phyloP scores from a whole-genome alignment of 1,140 invertebrate genomes.

The Lethrus apterus region DNA sequence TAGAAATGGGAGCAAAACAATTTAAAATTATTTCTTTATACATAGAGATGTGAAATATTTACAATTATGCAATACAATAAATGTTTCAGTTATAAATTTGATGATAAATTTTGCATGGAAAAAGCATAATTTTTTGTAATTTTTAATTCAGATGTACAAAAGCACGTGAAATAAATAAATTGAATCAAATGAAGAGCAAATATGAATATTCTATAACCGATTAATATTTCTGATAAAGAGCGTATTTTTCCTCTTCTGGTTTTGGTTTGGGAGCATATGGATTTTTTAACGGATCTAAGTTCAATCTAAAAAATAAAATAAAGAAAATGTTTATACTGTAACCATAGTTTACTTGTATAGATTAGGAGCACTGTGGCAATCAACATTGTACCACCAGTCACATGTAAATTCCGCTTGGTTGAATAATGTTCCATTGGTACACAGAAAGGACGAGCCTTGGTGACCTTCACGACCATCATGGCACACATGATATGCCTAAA shows the following conservation, averaged over 20 bases:
- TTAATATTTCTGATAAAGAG: conserved; percentile 9
- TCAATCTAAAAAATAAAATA: conserved; percentile 54
- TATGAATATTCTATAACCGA: too few species aligned
- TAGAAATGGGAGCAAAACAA: too few species aligned
- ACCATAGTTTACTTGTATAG: conserved; percentile 47
- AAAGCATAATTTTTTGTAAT: too few species aligned
- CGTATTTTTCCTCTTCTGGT: conserved; percentile 42
- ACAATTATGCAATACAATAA: too few species aligned
- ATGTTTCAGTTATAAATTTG: too few species aligned
- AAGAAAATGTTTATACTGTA: too few species aligned
- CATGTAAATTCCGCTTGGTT: conserved; percentile 81
- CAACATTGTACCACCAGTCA: conserved; percentile 91
- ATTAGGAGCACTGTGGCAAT: conserved; percentile 60
- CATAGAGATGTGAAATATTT: too few species aligned
- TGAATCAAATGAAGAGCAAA: too few species aligned
- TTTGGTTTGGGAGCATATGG: conserved; percentile 68
- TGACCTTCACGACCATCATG: conserved; percentile 74
- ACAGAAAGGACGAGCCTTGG: conserved; percentile 74
- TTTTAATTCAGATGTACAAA: too few species aligned
- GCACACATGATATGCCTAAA: conserved; percentile 74
- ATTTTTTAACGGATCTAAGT: conserved; percentile 70
- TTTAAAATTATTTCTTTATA: too few species aligned
- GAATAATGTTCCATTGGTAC: conserved; percentile 82
- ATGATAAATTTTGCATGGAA: too few species aligned
- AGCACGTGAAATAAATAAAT: too few species aligned